phyloP scores from a whole-genome alignment of 64 coral and sea anemone species.

The Stichodactyla mertensii region DNA sequence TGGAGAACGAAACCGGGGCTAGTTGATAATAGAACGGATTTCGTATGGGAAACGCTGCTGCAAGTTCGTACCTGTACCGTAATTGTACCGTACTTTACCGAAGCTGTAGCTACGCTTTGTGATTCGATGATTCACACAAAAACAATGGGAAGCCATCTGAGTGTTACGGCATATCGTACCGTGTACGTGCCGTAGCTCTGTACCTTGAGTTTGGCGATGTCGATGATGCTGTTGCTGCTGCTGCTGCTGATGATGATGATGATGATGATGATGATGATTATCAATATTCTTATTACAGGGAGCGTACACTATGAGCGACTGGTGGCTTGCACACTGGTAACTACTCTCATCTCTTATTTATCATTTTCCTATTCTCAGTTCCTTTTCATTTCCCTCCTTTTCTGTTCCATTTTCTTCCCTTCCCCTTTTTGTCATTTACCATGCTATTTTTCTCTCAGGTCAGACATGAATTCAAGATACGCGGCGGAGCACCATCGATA shows the following conservation, averaged over 20 bases:
- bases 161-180: too few species aligned
- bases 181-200: background rate
- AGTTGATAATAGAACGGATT: too few species aligned
- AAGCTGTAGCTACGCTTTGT: too few species aligned
- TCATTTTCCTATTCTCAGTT: background rate
- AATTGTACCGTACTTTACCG: too few species aligned
- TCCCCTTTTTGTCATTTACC: background rate
- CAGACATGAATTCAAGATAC: background rate
- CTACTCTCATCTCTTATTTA: background rate
- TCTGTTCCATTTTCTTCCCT: background rate
- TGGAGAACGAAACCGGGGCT: too few species aligned
- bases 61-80: too few species aligned
- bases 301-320: constrained; percentile 34
- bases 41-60: too few species aligned
- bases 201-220: background rate
- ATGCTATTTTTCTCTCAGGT: background rate
- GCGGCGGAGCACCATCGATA: background rate
- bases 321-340: constrained; percentile 58
- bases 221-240: too few species aligned
- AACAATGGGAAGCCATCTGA: too few species aligned
- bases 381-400: background rate
- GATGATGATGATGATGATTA: background rate
- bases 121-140: too few species aligned
- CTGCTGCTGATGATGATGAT: too few species aligned
- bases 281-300: background rate